Base-by-base conservation (phyloP, 2,113 vertebrate genomes). In the Cynoglossus semilaevis region DNA sequence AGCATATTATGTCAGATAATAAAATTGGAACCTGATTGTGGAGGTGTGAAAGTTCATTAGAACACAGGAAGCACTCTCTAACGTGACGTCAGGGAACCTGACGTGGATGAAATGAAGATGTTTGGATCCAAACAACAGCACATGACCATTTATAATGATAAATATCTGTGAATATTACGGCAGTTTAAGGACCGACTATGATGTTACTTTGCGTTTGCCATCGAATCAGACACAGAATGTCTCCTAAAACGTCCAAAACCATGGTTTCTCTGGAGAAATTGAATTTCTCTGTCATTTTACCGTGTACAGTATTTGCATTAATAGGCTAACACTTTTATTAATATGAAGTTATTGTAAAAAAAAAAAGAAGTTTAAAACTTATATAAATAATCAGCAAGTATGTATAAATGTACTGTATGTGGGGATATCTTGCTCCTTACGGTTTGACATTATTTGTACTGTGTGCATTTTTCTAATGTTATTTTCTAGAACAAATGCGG, bases 381-480 rank as follows among this genome's bases (percentile, higher is more conserved):
- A 89, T 97, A 92, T 96, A 91, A 94, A 94, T 93, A 92, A 92
- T 92, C 91, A 90, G 91, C 90, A 90, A 93, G 91, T 92, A 91
- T 93, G 93, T 96, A 89, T 91, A 92, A 85, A 92, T 93, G 89
- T 95, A 85, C 92, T 93, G 89, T 95, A 86, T 91, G 91, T 93
- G 90, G 87, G 91, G 93, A 93, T 94, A 95, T 91, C 91, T 90
- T 93, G 92, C 93, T 93, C 92, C 94, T 95, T 94, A 92, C 93
- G 92, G 89, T 93, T 93, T 92, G 84, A 88, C 92, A 94, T 96
- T 92, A 93, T 97, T 98, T 96, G 93, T 98, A 97, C 92, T 92
- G 93, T 96, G 93, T 95, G 95, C 93, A 97, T 97, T 96, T 96
- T 97, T 98, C 96, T 95, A 95, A 95, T 95, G 94, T 96, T 95